These are phyloP conservation scores for Columba janthina DNA, from an alignment of 2,113 vertebrate genomes.

Conservation along the genomic window DNA sequence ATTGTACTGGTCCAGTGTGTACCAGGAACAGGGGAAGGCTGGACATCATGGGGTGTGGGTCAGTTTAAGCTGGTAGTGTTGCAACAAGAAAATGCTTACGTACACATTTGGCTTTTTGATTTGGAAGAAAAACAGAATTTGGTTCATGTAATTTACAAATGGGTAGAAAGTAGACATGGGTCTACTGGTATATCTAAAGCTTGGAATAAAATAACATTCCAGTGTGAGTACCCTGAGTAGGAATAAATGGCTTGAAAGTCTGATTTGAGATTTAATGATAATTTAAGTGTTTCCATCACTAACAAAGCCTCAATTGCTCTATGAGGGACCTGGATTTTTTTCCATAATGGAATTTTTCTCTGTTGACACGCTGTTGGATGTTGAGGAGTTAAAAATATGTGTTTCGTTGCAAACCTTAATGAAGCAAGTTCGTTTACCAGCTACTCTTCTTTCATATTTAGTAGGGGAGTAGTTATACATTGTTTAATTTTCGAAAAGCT, in stretches of 20 bases:
- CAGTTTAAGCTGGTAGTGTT: not conserved
- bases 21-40: not conserved
- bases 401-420: not conserved
- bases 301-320: not conserved
- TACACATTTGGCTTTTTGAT: not conserved
- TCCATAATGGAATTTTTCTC: not conserved
- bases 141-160: not conserved
- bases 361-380: not conserved
- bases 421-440: not conserved
- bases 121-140: not conserved
- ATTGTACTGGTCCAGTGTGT: not conserved
- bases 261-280: not conserved
- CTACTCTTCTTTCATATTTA: not conserved
- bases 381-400: not conserved
- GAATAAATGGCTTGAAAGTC: not conserved
- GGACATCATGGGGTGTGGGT: rapidly evolving
- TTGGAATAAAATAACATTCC: not conserved
- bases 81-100: rapidly evolving
- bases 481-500: not conserved
- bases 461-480: not conserved
- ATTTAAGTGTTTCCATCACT: not conserved
- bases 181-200: not conserved
- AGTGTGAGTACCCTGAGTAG: not conserved
- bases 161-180: not conserved
- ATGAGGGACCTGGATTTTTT: not conserved